These are phyloP conservation scores for Pristionchus entomophagus DNA, from an alignment of 2,888 invertebrate species.

Conservation along the genomic window DNA sequence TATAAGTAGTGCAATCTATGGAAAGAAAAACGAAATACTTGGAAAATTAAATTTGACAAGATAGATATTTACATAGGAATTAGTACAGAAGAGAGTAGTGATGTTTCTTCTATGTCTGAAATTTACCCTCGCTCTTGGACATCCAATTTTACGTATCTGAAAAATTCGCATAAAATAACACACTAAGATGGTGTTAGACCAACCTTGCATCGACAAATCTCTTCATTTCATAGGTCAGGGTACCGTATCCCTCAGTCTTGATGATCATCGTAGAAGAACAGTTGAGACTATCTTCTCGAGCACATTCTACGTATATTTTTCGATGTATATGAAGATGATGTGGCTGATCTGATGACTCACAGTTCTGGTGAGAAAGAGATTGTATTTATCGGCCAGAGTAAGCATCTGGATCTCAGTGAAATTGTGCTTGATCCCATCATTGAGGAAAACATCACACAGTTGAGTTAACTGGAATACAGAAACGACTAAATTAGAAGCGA, in stretches of 20 bases:
- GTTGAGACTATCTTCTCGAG: neutral
- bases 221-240: neutral
- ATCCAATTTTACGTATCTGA: neutral
- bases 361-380: constrained; percentile 8
- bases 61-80: too few relatives aligned
- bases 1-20: too few relatives aligned
- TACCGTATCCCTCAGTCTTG: neutral
- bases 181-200: neutral
- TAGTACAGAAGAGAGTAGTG: too few relatives aligned
- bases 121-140: neutral
- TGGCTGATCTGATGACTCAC: too few relatives aligned
- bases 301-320: neutral
- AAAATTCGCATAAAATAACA: neutral
- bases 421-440: neutral
- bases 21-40: too few relatives aligned
- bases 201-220: neutral
- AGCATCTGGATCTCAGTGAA: neutral
- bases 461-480: neutral
- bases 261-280: neutral
- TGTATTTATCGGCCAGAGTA: neutral
- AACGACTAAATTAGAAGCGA: too few relatives aligned
- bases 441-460: neutral
- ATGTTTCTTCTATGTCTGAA: too few relatives aligned
- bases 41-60: too few relatives aligned
- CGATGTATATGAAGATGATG: neutral